Base-by-base conservation (phyloP, 1,140 invertebrate species). In the Eumaeus atala region DNA sequence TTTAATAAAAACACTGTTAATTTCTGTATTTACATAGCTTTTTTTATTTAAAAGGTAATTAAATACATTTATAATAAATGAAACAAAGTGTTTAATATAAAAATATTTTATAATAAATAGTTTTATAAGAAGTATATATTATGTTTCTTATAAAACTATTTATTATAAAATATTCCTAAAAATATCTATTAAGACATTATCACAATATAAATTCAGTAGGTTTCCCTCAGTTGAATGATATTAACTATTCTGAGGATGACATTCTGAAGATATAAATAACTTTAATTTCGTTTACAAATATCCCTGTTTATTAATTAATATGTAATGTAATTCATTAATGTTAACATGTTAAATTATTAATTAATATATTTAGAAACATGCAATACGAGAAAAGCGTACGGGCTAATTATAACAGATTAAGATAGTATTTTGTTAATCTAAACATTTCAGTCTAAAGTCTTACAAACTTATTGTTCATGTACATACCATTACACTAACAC, bases 151-250 rank as follows among this genome's bases (percentile, higher is more conserved):
- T 16, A 9, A 14, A 28, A 2, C 6, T 28, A 28, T 28, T 3
- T 28, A 28, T 28, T 28, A 28, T 28, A 28, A 28, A 28, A 28
- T 28, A 28, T 28, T 28, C 21, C 6, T 28, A 28, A 28, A 28
- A 28, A 12, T 16, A 16, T 44, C 3, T 44, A 44, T 17, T 4
- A 40, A 44, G 40, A 44, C 37, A 38, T 42, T 77, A 77, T 74
- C 72, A 77, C 72, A 72, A 80, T 84, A 84, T 79, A 84, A 64
- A 70, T 73, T 81, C 81, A 84, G 81, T 61, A 84, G 77, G 75
- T 61, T 74, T 74, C 72, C 78, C 81, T 84, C 78, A 81, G 21
- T 28, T 28, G 21, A 28, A 67, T 54, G 12, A 35, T 3, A 52
- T 6, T 40, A 49, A 37, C 14, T 48, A 48, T 16, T 54, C 63